These are phyloP conservation scores for Alectura lathami DNA, from an alignment of 2,113 vertebrate species.

Conservation along the genomic window DNA sequence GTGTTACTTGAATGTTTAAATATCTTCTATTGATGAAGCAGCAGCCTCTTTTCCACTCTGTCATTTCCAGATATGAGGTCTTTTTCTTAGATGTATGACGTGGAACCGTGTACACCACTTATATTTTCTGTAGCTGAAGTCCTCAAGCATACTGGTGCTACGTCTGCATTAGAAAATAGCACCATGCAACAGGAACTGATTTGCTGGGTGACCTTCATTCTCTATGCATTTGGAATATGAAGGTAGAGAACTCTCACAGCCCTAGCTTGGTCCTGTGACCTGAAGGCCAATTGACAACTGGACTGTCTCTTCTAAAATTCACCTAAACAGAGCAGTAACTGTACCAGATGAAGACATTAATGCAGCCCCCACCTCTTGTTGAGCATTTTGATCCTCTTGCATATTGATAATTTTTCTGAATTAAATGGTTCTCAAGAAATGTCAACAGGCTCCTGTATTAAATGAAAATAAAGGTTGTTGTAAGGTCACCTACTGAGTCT, in stretches of 20 bases:
- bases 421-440: background rate
- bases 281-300: background rate
- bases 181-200: background rate
- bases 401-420: background rate
- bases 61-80: background rate
- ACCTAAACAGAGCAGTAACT: background rate
- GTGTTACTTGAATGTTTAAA: background rate
- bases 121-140: background rate
- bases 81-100: background rate
- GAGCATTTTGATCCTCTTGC: background rate
- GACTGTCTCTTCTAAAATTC: background rate
- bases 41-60: background rate
- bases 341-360: background rate
- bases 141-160: background rate
- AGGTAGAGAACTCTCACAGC: background rate
- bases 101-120: background rate
- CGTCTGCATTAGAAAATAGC: background rate
- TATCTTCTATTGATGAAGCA: constrained; percentile 15
- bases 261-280: background rate
- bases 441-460: background rate
- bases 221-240: background rate
- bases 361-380: background rate
- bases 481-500: background rate
- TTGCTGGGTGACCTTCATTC: background rate
- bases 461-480: background rate